Conservation (phyloP, 1,140 invertebrate species). For the Lepidurus arcticus region DNA sequence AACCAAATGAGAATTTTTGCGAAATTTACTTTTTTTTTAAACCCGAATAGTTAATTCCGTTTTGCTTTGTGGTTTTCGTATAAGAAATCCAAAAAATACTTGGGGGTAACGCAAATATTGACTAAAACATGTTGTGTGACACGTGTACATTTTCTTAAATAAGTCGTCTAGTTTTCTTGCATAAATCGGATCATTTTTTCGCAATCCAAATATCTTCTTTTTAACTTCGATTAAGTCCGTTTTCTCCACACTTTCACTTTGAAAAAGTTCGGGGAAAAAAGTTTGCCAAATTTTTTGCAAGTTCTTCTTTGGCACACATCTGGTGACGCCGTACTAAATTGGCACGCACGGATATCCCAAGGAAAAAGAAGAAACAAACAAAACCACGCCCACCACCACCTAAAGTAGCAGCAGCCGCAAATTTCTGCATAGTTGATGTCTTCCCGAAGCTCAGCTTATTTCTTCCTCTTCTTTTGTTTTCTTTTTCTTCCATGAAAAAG, state of each 20-base stretch:
- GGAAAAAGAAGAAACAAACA: not conserved
- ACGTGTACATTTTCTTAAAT: not conserved
- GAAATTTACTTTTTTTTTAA: no score
- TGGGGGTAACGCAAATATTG: not conserved
- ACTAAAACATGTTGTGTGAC: not conserved
- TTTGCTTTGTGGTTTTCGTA: no score
- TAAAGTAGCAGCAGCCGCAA: not conserved
- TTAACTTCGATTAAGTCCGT: not conserved
- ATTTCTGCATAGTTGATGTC: constrained; percentile 10
- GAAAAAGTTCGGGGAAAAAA: not conserved
- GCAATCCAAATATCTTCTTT: not conserved
- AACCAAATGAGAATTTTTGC: no score
- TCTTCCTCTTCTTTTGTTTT: not conserved
- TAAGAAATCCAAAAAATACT: not conserved
- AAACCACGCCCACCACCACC: not conserved
- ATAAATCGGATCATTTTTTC: constrained; percentile 5
- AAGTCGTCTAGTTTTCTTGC: not conserved
- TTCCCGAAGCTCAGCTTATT: not conserved
- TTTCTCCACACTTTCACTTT: no score
- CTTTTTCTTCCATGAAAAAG: not conserved
- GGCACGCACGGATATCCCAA: constrained; percentile 2
- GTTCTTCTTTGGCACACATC: not conserved
- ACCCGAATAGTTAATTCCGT: no score
- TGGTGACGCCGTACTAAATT: not conserved
- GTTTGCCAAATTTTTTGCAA: not conserved